These are phyloP conservation scores for Philereme vetulata DNA, from an alignment of 2,888 invertebrate genomes.

Conservation along the genomic window DNA sequence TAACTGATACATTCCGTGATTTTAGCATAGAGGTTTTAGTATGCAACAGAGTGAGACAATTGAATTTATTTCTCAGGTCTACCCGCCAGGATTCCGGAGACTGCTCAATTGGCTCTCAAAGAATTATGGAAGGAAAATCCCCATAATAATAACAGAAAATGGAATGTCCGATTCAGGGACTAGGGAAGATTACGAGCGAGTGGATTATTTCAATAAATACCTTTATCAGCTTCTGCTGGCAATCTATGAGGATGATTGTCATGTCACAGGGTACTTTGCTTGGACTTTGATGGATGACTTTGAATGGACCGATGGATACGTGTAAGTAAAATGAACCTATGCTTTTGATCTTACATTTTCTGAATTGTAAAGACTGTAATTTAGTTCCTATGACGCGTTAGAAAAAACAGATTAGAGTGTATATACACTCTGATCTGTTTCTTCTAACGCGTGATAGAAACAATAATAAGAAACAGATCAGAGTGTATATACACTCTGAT, in stretches of 20 bases:
- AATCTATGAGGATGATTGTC: constrained; percentile 68
- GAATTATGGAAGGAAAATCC: constrained; percentile 82
- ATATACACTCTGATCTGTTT: no score
- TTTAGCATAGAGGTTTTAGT: constrained; percentile 8
- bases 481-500: no score
- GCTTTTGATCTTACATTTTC: no score
- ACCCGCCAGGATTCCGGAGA: constrained; percentile 86
- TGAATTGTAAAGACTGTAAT: no score
- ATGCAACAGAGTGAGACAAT: constrained; percentile 28
- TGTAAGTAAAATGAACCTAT: constrained; percentile 49
- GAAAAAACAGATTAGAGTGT: no score
- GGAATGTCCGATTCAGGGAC: constrained; percentile 80
- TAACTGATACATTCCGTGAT: background rate
- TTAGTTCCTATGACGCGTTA: no score
- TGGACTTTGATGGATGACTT: constrained; percentile 87
- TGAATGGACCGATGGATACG: constrained; percentile 80
- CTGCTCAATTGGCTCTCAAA: constrained; percentile 85
- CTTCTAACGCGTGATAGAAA: no score
- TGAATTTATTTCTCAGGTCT: constrained; percentile 66
- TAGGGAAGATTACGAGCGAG: constrained; percentile 68
- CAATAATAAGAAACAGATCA: no score
- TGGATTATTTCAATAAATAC: constrained; percentile 80
- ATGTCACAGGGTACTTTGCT: constrained; percentile 80
- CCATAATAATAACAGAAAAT: constrained; percentile 84
- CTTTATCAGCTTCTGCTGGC: constrained; percentile 68